Percentiles rank a stretch among this genome's conserved stretches.
phyloP scores from a whole-genome alignment of 2,113 vertebrate genomes.

The Daboia siamensis region DNA sequence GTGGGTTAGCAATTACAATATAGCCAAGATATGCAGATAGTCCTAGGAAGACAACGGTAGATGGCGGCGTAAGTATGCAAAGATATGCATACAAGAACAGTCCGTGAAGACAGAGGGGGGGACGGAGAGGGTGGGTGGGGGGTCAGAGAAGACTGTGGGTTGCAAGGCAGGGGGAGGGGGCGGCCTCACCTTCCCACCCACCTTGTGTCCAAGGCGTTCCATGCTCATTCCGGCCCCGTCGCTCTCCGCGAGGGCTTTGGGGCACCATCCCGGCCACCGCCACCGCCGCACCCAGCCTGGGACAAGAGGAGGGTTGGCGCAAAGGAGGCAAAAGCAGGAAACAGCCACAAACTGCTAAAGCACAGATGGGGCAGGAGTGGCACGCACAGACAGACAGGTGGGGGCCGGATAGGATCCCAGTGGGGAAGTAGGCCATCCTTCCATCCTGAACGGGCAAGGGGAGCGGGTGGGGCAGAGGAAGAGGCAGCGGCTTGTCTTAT shows the following conservation, averaged over 20 bases:
- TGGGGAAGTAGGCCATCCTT: background rate
- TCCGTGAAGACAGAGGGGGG: constrained; percentile 34
- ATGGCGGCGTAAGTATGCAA: constrained; percentile 31
- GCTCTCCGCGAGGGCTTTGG: background rate
- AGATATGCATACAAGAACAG: background rate
- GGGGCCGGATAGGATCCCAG: background rate
- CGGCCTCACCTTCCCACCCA: background rate
- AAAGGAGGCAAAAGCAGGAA: background rate
- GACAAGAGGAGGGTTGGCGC: background rate
- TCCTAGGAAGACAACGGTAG: constrained; percentile 48
- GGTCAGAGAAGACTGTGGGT: background rate
- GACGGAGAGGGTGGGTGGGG: background rate
- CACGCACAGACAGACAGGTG: background rate
- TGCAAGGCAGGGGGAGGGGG: background rate
- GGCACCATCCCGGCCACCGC: background rate
- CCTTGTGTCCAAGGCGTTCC: background rate
- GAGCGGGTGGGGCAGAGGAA: too few relatives aligned
- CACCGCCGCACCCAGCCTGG: background rate
- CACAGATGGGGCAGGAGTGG: background rate
- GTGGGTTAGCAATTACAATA: constrained; percentile 20
- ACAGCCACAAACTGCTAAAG: constrained; percentile 12
- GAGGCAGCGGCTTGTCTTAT: background rate
- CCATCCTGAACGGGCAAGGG: background rate
- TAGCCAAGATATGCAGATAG: constrained; percentile 32
- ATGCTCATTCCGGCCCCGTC: background rate